Percentiles rank a stretch among this genome's conserved stretches.
Conservation (phyloP, 2,888 invertebrate species). For the Hoplodrina blanda region DNA sequence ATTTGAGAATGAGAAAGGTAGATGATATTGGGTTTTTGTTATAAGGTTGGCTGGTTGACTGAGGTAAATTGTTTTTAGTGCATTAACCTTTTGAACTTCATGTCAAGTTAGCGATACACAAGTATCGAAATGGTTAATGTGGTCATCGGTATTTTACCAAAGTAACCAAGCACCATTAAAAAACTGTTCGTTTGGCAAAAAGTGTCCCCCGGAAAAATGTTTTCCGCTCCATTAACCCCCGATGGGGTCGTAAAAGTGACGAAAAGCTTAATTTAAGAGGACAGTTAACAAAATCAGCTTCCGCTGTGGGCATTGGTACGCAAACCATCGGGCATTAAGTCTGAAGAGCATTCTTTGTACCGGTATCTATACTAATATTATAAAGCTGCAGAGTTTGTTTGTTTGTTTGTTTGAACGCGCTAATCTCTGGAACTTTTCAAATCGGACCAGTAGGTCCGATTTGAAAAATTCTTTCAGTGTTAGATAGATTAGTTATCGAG, state of each 20-base stretch:
- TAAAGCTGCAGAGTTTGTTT: no score
- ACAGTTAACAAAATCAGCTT: constrained; percentile 5
- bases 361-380: no score
- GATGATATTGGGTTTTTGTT: constrained; percentile 24
- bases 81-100: constrained; percentile 12
- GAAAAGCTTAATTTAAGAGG: constrained; percentile 37
- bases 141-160: background rate
- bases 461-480: no score
- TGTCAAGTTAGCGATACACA: background rate
- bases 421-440: no score
- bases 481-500: no score
- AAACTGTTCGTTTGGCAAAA: constrained; percentile 10
- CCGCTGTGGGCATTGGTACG: background rate
- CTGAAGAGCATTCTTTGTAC: background rate
- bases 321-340: background rate
- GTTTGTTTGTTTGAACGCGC: no score
- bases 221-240: constrained; percentile 30
- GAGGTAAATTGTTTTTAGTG: background rate
- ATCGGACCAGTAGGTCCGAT: no score
- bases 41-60: background rate
- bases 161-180: background rate
- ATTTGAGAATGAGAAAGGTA: constrained; percentile 36
- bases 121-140: background rate
- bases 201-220: background rate
- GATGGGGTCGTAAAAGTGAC: constrained; percentile 15